Conservation (phyloP, 2,797 vertebrate genomes). For the Betta splendens region DNA sequence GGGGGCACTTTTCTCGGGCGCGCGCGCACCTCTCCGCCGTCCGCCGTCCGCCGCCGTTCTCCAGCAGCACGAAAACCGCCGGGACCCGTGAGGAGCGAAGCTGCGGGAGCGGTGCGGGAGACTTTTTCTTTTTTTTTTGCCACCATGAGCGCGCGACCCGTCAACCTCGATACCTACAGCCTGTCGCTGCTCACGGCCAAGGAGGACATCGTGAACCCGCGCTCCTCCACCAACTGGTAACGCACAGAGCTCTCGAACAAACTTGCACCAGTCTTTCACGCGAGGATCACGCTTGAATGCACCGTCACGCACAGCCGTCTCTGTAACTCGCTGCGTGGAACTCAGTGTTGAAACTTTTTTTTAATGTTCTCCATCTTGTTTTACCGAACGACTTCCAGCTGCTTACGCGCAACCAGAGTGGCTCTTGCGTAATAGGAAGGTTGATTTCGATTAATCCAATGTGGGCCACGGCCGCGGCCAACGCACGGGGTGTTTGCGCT, state of each 20-base stretch:
- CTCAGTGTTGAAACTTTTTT: neutral
- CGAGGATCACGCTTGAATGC: neutral
- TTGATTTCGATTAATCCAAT: conserved; percentile 59
- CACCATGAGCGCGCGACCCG: conserved; percentile 71
- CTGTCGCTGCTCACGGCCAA: conserved; percentile 87
- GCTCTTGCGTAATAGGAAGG: conserved; percentile 50
- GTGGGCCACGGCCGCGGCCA: too few species aligned
- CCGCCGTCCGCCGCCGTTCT: conserved; percentile 47
- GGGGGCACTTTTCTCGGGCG: conserved; percentile 24
- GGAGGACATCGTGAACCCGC: conserved; percentile 86
- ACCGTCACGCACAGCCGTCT: neutral
- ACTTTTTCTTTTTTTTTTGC: too few species aligned
- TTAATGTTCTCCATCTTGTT: conserved; percentile 22
- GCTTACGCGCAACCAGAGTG: conserved; percentile 16
- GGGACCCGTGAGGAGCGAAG: conserved; percentile 60
- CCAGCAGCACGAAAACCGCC: conserved; percentile 41
- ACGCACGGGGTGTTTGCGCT: too few species aligned
- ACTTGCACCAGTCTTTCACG: neutral
- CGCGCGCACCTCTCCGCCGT: conserved; percentile 18
- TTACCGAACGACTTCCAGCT: neutral
- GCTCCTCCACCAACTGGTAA: conserved; percentile 88
- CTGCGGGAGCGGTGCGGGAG: conserved; percentile 62
- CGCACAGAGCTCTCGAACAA: conserved; percentile 8
- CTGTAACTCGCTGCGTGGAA: neutral
- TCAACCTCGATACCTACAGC: conserved; percentile 87